A percentile compares a stretch with the other conserved stretches of the same genome.
These are phyloP conservation scores for Aspidiotus rigidus DNA, from an alignment of 2,888 invertebrate genomes.

Conservation along the genomic window DNA sequence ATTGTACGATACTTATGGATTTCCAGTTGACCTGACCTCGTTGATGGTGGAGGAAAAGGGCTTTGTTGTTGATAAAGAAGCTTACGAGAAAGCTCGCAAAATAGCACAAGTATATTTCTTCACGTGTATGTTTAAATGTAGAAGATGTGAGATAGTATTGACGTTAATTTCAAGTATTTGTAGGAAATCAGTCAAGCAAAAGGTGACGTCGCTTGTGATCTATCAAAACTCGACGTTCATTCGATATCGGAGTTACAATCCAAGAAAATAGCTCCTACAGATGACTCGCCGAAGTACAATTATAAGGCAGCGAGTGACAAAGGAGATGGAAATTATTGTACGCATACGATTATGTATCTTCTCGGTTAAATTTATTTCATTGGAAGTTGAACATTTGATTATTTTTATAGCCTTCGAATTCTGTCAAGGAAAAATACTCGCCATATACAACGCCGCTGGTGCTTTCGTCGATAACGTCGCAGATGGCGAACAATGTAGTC, in stretches of 20 bases:
- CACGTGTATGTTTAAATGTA: not conserved
- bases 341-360: conserved; percentile 23
- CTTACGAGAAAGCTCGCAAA: conserved; percentile 87
- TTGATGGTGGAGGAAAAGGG: conserved; percentile 96
- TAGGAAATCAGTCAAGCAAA: conserved; percentile 77
- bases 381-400: not conserved
- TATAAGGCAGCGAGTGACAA: conserved; percentile 61
- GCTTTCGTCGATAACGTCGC: conserved; percentile 69
- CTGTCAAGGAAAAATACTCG: conserved; percentile 55
- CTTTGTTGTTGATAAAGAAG: conserved; percentile 72
- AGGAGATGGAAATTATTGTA: conserved; percentile 61
- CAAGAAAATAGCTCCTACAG: conserved; percentile 64
- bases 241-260: conserved; percentile 84
- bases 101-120: conserved; percentile 56
- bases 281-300: conserved; percentile 85
- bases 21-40: conserved; percentile 93
- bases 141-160: not conserved
- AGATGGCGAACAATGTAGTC: conserved; percentile 81
- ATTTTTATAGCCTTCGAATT: conserved; percentile 20
- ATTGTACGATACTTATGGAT: conserved; percentile 97
- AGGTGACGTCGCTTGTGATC: conserved; percentile 67
- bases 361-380: conserved; percentile 4
- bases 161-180: not conserved
- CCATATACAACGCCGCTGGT: conserved; percentile 65
- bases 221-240: conserved; percentile 86